A percentile compares a stretch with the other conserved stretches of the same genome.
Evolutionary conservation across 2,888 invertebrate genomes (phyloP).

Genomic region (Zaprionus bogoriensis): DNA sequence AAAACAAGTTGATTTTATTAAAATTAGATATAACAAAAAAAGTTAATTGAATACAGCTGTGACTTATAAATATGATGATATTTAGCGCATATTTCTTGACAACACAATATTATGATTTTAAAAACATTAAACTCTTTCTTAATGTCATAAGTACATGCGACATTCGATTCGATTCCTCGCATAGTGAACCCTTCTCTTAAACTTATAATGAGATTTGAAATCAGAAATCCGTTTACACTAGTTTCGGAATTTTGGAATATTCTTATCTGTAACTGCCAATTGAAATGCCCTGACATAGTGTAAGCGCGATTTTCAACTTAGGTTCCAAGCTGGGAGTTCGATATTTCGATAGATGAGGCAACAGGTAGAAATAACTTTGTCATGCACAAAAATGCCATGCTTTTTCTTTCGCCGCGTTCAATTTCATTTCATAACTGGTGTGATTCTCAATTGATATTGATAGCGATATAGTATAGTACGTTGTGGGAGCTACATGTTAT

Average conservation of each 20-base stretch:
- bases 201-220: neutral
- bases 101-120: neutral
- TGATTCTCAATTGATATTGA: conserved; percentile 26
- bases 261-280: conserved; percentile 5
- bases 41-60: too few relatives aligned
- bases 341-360: conserved; percentile 22
- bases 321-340: neutral
- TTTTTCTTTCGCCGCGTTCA: conserved; percentile 36
- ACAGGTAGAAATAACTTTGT: conserved; percentile 47
- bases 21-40: too few relatives aligned
- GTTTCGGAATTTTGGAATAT: conserved; percentile 1
- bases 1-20: too few relatives aligned
- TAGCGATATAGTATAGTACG: conserved; percentile 6
- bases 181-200: neutral
- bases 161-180: conserved; percentile 10
- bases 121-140: neutral
- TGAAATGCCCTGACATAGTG: conserved; percentile 3
- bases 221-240: neutral
- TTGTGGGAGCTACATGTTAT: conserved; percentile 44
- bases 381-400: conserved; percentile 82
- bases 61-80: too few relatives aligned
- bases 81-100: too few relatives aligned
- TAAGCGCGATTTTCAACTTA: conserved; percentile 33
- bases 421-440: conserved; percentile 14
- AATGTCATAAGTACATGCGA: neutral